Base-by-base conservation (phyloP, 1,140 invertebrate species). In the Leptinotarsa texana region DNA sequence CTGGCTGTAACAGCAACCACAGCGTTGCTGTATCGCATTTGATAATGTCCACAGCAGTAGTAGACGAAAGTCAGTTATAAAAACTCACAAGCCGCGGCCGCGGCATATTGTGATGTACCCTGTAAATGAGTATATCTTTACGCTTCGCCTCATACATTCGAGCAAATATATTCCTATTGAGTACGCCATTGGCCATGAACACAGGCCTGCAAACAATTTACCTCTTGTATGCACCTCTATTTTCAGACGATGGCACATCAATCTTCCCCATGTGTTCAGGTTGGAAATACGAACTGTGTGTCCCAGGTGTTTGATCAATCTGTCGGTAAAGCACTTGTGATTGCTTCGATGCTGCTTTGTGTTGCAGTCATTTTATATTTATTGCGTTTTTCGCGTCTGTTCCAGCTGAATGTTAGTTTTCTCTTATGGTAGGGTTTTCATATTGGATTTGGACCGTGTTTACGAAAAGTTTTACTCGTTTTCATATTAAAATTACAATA, bases 301-400 rank as follows among this genome's bases (percentile, higher is more conserved):
- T 78, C 77, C 73, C 77, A 78, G 77, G 77, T 78, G 77, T 78
- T 78, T 78, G 77, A 78, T 78, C 77, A 78, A 76, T 78, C 77
- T 78, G 77, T 76, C 75, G 77, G 72, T 78, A 74, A 74, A 78
- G 76, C 68, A 75, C 72, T 75, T 69, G 72, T 75, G 69, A 75
- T 78, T 75, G 74, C 72, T 77, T 68, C 51, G 4, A 57, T 57
- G 51, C 51, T 57, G 51, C 72, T 77, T 77, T 76, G 75, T 76
- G 65, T 68, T 67, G 71, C 65, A 66, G 42, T 42, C 51, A 71
- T 75, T 75, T 75, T 65, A 75, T 65, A 75, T 75, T 75, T 72
- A 74, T 74, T 70, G 69, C 57, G 62, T 74, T 74, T 69, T 62
- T 49, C 15, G 66, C 42, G 24, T 33, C 51, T 57, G 51, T n/a